Base-by-base conservation (phyloP, 2,113 vertebrate species). In the Callocephalon fimbriatum region DNA sequence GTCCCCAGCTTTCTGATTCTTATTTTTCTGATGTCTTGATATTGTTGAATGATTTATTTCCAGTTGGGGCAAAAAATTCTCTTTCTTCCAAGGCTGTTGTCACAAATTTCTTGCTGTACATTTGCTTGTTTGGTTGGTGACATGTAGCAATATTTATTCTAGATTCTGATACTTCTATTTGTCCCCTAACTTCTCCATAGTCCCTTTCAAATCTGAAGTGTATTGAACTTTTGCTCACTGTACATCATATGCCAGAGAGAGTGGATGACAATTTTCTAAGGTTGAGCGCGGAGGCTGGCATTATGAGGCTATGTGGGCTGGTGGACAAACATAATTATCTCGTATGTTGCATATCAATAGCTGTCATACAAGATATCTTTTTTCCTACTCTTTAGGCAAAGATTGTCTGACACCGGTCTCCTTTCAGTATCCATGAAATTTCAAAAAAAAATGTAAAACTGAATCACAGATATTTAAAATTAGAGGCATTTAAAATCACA, bases 41-140 rank as follows among this genome's bases (percentile, higher is more conserved):
- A 74, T 76, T 75, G 11, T 83, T 96, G 89, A 95, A 88, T 87
- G 71, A 96, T 94, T 87, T 94, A 73, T 91, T 96, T 83, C 75
- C 75, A 82, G 26, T 19, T 65, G 50, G 7, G 19, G 31, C 45
- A 92, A 67, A 20, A 92, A 86, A 91, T 88, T 56, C 29, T 93
- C 79, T 95, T 88, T 90, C 26, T 67, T 96, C 85, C 62, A 77
- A 26, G 68, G 31, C 13, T 95, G 73, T 90, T 95, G 45, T 72
- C 67, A 53, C 97, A 92, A 95, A 95, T 95, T 38, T 91, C 62
- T 81, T 68, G 42, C 32, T 79, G 29, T 68, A 90, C 26, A 42
- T 92, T 81, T 32, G 12, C 23, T 71, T 90, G 59, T 72, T 88
- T 90, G 9, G 12, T 92, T 91, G 79, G 32, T 96, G 95, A 95